phyloP scores from a whole-genome alignment of 2,797 vertebrate species.

The Bufotes viridis region DNA sequence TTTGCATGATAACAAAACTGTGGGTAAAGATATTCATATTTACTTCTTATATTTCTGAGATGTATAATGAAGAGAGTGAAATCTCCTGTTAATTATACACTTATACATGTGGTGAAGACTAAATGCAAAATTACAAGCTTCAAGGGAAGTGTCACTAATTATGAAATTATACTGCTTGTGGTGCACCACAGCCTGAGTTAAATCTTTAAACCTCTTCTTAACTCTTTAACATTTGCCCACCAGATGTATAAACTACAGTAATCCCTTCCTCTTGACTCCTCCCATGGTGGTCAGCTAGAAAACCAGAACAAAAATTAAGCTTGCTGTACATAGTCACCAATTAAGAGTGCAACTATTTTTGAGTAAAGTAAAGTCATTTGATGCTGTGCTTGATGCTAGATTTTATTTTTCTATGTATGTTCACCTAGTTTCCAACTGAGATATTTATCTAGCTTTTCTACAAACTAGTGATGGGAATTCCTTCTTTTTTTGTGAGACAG shows the following conservation, averaged over 20 bases:
- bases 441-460: no score
- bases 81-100: slow-evolving; percentile 3
- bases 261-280: not conserved
- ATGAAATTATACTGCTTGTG: slow-evolving; percentile 24
- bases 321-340: not conserved
- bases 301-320: not conserved
- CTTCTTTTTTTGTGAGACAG: no score
- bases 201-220: not conserved
- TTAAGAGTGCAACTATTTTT: not conserved
- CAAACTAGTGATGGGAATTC: no score
- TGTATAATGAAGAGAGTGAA: not conserved
- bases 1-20: not conserved
- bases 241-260: slow-evolving; percentile 7
- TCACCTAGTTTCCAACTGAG: no score
- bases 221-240: slow-evolving; percentile 24
- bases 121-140: slow-evolving; percentile 26
- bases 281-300: not conserved
- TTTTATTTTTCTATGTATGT: no score
- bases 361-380: not conserved
- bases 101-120: not conserved
- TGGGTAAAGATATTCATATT: not conserved
- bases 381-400: not conserved
- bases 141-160: slow-evolving; percentile 18
- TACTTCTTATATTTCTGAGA: not conserved
- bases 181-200: slow-evolving; percentile 6